Percentiles rank a stretch among this genome's conserved stretches.
phyloP scores from a whole-genome alignment of 2,888 invertebrate genomes.

The Mesoligia furuncula region DNA sequence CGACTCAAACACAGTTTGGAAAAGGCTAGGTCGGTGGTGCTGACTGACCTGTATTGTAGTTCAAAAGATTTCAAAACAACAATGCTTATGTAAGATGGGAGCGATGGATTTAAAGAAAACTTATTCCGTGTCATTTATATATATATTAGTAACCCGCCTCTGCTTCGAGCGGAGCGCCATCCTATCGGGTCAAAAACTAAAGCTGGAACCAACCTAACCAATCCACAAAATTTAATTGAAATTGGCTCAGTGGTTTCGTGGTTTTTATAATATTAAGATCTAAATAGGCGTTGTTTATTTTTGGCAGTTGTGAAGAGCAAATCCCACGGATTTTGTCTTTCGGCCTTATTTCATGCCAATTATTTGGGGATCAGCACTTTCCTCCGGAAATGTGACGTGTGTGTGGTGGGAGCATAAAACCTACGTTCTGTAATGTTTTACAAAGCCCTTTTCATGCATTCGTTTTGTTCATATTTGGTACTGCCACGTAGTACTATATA shows the following conservation, averaged over 20 bases:
- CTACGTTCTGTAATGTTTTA: background rate
- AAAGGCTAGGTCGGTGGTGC: too few species aligned
- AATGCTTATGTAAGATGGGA: background rate
- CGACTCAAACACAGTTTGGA: rapidly evolving
- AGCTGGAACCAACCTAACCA: background rate
- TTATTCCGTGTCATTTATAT: background rate
- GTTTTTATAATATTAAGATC: background rate
- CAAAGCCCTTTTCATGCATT: background rate
- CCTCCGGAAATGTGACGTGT: conserved; percentile 20
- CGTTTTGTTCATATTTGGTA: background rate
- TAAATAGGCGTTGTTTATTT: conserved; percentile 1
- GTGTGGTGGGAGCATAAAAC: background rate
- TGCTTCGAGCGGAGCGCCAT: background rate
- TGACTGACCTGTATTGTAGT: too few species aligned
- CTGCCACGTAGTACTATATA: background rate
- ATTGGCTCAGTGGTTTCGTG: background rate
- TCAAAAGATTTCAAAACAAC: background rate
- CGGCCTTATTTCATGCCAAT: conserved; percentile 40
- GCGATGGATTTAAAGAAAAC: background rate
- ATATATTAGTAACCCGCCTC: background rate
- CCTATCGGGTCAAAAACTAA: background rate
- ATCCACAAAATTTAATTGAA: background rate
- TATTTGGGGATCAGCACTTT: conserved; percentile 57
- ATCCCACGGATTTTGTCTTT: conserved; percentile 23
- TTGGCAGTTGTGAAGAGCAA: conserved; percentile 21